Evolutionary conservation across 2,113 vertebrate species (phyloP).

Genomic region (Eptesicus fuscus): DNA sequence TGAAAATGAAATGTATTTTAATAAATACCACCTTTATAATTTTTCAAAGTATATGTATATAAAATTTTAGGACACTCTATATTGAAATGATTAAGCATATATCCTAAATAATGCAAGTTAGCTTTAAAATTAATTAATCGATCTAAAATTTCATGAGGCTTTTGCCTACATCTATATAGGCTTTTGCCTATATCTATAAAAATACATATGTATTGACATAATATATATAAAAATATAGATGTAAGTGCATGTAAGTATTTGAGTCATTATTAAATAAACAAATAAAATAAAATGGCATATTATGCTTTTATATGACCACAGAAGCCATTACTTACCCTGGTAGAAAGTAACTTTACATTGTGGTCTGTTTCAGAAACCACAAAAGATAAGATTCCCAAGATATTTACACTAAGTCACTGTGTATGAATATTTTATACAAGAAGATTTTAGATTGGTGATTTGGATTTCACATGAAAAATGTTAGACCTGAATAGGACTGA

Average conservation of each 20-base stretch:
- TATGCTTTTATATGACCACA: neutral
- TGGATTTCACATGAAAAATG: neutral
- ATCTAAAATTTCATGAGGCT: neutral
- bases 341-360: neutral
- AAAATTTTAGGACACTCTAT: too few relatives aligned
- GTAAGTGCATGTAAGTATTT: neutral
- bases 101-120: neutral
- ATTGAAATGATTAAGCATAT: neutral
- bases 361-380: neutral
- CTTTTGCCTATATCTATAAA: too few relatives aligned
- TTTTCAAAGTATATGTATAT: too few relatives aligned
- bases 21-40: too few relatives aligned
- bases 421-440: neutral
- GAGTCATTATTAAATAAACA: neutral
- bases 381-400: neutral
- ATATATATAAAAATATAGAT: neutral
- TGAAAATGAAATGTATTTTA: too few relatives aligned
- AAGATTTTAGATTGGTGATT: neutral
- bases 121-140: neutral
- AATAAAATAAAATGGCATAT: neutral
- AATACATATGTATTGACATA: neutral
- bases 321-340: neutral
- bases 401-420: neutral
- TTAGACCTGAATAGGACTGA: neutral
- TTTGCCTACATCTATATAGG: neutral